phyloP scores from a whole-genome alignment of 2,888 invertebrate genomes.

The Geophilus truncorum region DNA sequence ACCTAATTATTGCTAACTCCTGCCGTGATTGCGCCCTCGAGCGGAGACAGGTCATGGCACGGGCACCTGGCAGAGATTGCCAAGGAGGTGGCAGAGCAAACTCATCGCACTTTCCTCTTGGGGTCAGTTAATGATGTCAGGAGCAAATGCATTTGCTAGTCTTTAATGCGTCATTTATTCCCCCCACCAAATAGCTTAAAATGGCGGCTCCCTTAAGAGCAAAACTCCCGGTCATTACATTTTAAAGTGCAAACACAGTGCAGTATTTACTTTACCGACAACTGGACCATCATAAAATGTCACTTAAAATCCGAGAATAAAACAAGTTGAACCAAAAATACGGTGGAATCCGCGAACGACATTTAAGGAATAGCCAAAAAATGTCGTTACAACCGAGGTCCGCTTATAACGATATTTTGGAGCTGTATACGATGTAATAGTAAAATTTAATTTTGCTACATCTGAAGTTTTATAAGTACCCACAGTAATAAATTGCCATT shows the following conservation, averaged over 20 bases:
- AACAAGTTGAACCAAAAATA: no score
- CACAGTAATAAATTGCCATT: no score
- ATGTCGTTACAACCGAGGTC: no score
- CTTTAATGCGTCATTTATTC: background rate
- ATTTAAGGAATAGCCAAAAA: no score
- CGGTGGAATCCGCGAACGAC: no score
- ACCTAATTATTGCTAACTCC: constrained; percentile 10
- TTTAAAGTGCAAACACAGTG: background rate
- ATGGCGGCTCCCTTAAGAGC: background rate
- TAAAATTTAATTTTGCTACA: no score
- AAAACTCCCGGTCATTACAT: background rate
- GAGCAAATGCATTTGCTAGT: background rate
- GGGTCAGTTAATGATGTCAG: background rate
- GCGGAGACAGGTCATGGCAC: background rate
- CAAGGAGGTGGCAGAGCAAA: constrained; percentile 10
- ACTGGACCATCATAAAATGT: no score
- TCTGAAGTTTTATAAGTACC: no score
- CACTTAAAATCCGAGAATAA: no score
- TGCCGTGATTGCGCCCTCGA: constrained; percentile 2
- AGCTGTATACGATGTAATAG: no score
- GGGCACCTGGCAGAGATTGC: background rate
- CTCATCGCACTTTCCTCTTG: background rate
- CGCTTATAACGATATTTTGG: no score
- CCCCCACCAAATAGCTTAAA: background rate
- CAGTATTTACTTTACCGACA: no score